Evolutionary conservation across 2,888 invertebrate genomes (phyloP).

Genomic region (Shargacucullia verbasci): DNA sequence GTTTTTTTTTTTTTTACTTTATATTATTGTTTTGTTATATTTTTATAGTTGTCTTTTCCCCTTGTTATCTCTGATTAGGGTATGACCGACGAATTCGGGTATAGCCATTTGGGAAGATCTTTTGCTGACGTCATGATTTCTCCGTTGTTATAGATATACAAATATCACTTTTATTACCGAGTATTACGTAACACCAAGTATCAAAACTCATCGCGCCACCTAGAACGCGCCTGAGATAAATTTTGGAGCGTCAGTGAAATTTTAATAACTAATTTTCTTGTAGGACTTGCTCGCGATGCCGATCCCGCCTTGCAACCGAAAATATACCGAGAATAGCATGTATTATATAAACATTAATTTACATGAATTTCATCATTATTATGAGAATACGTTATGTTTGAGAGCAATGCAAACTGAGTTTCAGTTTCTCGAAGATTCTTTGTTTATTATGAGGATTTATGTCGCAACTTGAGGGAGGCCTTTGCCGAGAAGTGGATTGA

Average conservation of each 20-base stretch:
- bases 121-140: too few relatives aligned
- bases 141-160: background rate
- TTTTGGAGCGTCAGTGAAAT: slow-evolving; percentile 89
- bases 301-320: slow-evolving; percentile 53
- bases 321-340: slow-evolving; percentile 49
- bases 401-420: background rate
- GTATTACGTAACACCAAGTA: slow-evolving; percentile 57
- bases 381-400: slow-evolving; percentile 5
- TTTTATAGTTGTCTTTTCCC: too few relatives aligned
- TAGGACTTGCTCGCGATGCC: slow-evolving; percentile 70
- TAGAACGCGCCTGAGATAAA: slow-evolving; percentile 82
- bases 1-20: too few relatives aligned
- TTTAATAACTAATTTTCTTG: slow-evolving; percentile 90
- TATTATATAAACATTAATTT: slow-evolving; percentile 12
- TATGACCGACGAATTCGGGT: too few relatives aligned
- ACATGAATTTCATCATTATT: slow-evolving; percentile 33
- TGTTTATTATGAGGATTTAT: background rate
- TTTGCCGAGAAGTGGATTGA: too few relatives aligned
- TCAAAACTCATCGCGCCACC: slow-evolving; percentile 59
- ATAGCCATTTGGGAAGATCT: too few relatives aligned
- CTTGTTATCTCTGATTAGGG: too few relatives aligned
- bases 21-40: too few relatives aligned
- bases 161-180: background rate
- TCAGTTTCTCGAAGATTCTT: background rate
- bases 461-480: too few relatives aligned